phyloP scores from a whole-genome alignment of 1,140 invertebrate species.

The Platyura marginata region DNA sequence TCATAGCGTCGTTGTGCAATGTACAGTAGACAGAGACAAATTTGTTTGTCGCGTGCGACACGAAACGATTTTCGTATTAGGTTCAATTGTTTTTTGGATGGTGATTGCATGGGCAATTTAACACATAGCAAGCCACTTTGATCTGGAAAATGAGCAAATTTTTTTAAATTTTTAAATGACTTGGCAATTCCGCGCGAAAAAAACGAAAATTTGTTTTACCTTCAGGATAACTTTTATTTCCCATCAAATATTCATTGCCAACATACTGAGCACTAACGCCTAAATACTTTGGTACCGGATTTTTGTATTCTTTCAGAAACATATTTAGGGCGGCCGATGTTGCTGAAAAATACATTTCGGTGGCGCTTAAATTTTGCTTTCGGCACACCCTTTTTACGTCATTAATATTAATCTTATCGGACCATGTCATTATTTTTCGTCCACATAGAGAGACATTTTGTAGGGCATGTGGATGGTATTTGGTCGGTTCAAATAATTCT shows the following conservation, averaged over 20 bases:
- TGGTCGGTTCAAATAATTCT: constrained; percentile 30
- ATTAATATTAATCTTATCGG: constrained; percentile 10
- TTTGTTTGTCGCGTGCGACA: constrained; percentile 38
- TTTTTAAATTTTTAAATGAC: too few relatives aligned
- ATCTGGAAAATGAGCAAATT: too few relatives aligned
- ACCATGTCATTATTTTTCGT: constrained; percentile 59
- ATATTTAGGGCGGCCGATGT: not conserved
- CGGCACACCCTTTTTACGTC: not conserved
- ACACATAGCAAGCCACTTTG: constrained; percentile 28
- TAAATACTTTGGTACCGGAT: constrained; percentile 17
- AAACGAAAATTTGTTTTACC: too few relatives aligned
- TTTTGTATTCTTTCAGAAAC: not conserved
- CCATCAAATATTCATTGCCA: constrained; percentile 18
- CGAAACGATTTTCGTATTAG: constrained; percentile 36
- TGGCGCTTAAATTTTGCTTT: not conserved
- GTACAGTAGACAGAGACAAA: constrained; percentile 45
- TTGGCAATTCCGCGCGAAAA: too few relatives aligned
- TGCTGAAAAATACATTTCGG: constrained; percentile 1
- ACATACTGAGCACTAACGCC: constrained; percentile 27
- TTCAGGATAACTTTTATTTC: constrained; percentile 6
- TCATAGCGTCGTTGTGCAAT: constrained; percentile 44
- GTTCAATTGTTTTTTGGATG: constrained; percentile 18
- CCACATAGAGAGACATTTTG: constrained; percentile 53
- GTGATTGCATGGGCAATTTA: constrained; percentile 22
- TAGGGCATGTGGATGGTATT: constrained; percentile 31